Evolutionary conservation across 2,113 vertebrate genomes (phyloP).

Genomic region (Zosterops pallidus): DNA sequence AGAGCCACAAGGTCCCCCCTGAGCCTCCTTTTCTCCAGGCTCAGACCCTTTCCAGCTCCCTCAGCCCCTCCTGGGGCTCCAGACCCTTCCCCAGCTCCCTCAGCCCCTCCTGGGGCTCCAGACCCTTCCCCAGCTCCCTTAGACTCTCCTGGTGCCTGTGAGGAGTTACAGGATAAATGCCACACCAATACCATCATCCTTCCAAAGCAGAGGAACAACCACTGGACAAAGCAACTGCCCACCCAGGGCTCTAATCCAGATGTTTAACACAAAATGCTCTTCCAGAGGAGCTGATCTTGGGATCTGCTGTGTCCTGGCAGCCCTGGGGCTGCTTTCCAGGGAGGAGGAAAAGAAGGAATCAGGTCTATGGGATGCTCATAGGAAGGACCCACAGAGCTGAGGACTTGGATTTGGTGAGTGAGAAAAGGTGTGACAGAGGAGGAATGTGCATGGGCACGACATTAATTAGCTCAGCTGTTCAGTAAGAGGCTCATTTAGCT

Average conservation of each 20-base stretch:
- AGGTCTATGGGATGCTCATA: not conserved
- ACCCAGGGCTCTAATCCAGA: not conserved
- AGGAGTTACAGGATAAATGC: not conserved
- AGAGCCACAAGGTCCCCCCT: not conserved
- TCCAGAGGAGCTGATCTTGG: not conserved
- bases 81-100: not conserved
- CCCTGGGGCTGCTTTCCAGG: not conserved
- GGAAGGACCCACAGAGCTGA: not conserved
- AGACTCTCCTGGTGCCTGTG: fast-evolving
- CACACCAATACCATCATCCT: not conserved
- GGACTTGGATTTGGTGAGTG: not conserved
- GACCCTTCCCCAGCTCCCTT: no score
- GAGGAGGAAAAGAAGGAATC: not conserved
- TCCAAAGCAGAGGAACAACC: not conserved
- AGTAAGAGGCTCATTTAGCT: no score
- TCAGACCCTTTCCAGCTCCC: not conserved
- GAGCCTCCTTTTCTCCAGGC: not conserved
- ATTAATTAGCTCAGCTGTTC: no score
- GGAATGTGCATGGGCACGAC: not conserved
- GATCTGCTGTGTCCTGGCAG: not conserved
- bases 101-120: not conserved
- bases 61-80: not conserved
- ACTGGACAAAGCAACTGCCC: not conserved
- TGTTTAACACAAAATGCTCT: not conserved
- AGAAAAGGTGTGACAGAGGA: not conserved